A percentile compares a stretch with the other conserved stretches of the same genome.
Evolutionary conservation across 92 coral and sea anemone species (phyloP).

Genomic region (Isaurus tuberculatus): DNA sequence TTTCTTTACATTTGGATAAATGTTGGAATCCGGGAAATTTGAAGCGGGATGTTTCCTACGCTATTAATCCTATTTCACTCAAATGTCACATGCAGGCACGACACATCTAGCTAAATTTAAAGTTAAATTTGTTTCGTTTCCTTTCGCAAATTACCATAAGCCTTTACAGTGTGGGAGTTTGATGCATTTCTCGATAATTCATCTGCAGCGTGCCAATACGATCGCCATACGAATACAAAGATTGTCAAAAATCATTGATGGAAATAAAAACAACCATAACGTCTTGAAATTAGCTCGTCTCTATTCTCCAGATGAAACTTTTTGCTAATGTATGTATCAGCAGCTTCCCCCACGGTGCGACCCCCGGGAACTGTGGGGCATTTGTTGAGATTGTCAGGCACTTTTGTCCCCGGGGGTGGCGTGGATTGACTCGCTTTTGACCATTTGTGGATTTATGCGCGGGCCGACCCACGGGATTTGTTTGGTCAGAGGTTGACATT

Average conservation of each 20-base stretch:
- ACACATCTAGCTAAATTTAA: no score
- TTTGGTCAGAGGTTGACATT: slow-evolving; percentile 20
- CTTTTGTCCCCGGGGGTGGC: slow-evolving; percentile 32
- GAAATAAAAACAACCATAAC: slow-evolving; percentile 1
- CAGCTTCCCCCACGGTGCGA: slow-evolving; percentile 30
- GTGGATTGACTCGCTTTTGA: slow-evolving; percentile 40
- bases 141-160: no score
- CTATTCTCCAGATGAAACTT: slow-evolving; percentile 3
- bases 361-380: slow-evolving; percentile 41
- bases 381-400: slow-evolving; percentile 45
- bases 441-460: slow-evolving; percentile 24
- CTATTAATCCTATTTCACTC: no score
- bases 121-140: no score
- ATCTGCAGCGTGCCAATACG: neutral
- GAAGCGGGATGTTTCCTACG: no score
- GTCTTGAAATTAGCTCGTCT: slow-evolving; percentile 1
- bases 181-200: no score
- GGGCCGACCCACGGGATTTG: slow-evolving; percentile 18
- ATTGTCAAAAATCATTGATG: neutral
- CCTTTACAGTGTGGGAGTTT: no score
- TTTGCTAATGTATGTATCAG: neutral
- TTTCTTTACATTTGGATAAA: no score
- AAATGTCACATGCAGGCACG: no score
- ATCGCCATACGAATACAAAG: neutral
- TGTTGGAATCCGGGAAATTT: no score